Evolutionary conservation across 35 echinoderm and acorn worm genomes (phyloP).

Genomic region (Nesometra sesokonis): DNA sequence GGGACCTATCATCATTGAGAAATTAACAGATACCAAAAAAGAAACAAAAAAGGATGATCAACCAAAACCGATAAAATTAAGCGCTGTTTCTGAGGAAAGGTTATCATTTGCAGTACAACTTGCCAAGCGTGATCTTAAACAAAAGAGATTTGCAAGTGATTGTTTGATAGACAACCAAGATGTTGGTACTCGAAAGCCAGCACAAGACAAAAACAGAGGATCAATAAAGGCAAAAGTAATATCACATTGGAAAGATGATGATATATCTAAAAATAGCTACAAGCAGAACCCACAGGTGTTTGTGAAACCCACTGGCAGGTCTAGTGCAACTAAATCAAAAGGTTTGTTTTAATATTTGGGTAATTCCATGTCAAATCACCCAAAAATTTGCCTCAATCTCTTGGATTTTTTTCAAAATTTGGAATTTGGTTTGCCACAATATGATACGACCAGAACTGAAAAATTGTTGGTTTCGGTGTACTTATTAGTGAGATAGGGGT

Average conservation of each 20-base stretch:
- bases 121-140: slow-evolving; percentile 56
- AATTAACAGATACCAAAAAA: not conserved
- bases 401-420: too few relatives aligned
- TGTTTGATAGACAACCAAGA: not conserved
- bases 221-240: slow-evolving; percentile 23
- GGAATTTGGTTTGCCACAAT: too few relatives aligned
- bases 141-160: not conserved
- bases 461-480: too few relatives aligned
- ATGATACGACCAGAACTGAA: too few relatives aligned
- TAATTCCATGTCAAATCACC: too few relatives aligned
- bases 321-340: not conserved
- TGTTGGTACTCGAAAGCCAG: not conserved
- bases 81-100: slow-evolving; percentile 47
- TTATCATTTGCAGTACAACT: slow-evolving; percentile 55
- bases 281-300: not conserved
- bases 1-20: slow-evolving; percentile 61
- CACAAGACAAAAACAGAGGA: slow-evolving; percentile 10
- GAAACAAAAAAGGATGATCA: not conserved
- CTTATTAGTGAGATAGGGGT: too few relatives aligned
- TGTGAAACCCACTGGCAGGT: not conserved
- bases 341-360: too few relatives aligned
- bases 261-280: not conserved
- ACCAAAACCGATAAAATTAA: slow-evolving; percentile 20
- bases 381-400: too few relatives aligned
- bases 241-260: slow-evolving; percentile 3